Percentiles rank a stretch among this genome's conserved stretches.
Evolutionary conservation across 2,888 invertebrate species (phyloP).

Genomic region (Chironomus tentans): DNA sequence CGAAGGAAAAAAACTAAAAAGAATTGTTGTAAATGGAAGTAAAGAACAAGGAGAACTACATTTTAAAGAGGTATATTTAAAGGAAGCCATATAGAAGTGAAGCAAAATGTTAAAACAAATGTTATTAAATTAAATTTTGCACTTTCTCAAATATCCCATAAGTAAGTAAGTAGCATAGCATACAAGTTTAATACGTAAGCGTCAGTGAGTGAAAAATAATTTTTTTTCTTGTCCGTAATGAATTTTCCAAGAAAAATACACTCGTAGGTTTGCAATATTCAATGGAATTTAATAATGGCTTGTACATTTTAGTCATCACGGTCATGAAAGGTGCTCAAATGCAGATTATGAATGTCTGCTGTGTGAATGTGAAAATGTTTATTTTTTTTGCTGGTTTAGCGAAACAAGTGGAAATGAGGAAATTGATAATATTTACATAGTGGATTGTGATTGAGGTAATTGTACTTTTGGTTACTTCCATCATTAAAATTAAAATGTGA

Average conservation of each 20-base stretch:
- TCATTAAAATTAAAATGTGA: no score
- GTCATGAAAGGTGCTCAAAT: slow-evolving; percentile 8
- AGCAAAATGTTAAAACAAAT: slow-evolving; percentile 5
- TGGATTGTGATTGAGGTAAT: background rate
- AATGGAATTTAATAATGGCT: background rate
- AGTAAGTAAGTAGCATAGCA: background rate
- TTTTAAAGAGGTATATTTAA: background rate
- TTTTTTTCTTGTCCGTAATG: background rate
- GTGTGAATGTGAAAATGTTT: background rate
- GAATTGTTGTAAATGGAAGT: background rate
- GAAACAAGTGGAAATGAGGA: no score
- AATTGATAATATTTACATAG: no score
- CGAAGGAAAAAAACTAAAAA: no score
- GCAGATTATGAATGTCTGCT: slow-evolving; percentile 3
- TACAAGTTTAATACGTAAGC: background rate
- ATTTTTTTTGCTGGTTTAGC: background rate
- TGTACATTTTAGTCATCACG: background rate
- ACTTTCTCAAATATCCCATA: slow-evolving; percentile 12
- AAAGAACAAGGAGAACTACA: background rate
- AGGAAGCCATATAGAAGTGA: background rate
- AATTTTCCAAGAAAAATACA: slow-evolving; percentile 13
- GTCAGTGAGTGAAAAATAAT: background rate
- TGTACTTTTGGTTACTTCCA: background rate
- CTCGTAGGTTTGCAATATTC: slow-evolving; percentile 2
- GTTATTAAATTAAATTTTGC: slow-evolving; percentile 22